Evolutionary conservation across 2,113 vertebrate genomes (phyloP), one percentile per base, ranked within the genome.

Genomic region (Lepus europaeus): DNA sequence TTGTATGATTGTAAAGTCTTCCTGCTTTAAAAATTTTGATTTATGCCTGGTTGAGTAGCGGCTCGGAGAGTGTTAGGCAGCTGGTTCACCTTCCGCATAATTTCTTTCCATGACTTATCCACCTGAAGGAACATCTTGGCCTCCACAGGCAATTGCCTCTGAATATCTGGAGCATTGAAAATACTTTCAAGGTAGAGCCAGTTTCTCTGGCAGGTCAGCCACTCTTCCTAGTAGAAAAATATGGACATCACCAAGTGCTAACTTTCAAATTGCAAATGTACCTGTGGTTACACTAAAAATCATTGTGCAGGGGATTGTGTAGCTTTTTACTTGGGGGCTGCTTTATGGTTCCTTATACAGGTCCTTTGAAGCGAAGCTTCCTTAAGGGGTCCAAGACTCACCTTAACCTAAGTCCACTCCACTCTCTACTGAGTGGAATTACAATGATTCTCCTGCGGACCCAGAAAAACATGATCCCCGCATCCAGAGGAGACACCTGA

Each of bases 161-260:
- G 98, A 94, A 99, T 99, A 95, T 99, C 98, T 49, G 99, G 98
- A 81, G 98, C 98, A 82, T 97, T 98, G 92, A 99, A 99, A 96
- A 99, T 99, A 92, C 99, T 99, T 97, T 99, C 99, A 19, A 99
- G 97, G 84, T 99, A 99, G 0, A 99, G 97, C 98, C 98, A 99
- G 94, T 98, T 99, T 91, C 98, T 98, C 96, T 99, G 99, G 89
- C 98, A 99, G 7, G 73, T 98, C 85, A 99, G 92, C 98, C 99
- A 99, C 91, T 99, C 98, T 7, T 99, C 99, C 99, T 99, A 91
- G 33, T 78, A 91, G 91, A 70, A 95, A 90, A 91, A 95, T 27
- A 96, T 0, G 5, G 25, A 23, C 6, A 36, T 20, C 45, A 20
- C 5, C 51, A 63, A 68, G 66, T 25, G 31, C 91, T 85, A 78